A percentile compares a stretch with the other conserved stretches of the same genome.
phyloP scores from a whole-genome alignment of 2,797 vertebrate genomes.

The Leucoraja ocellata region DNA sequence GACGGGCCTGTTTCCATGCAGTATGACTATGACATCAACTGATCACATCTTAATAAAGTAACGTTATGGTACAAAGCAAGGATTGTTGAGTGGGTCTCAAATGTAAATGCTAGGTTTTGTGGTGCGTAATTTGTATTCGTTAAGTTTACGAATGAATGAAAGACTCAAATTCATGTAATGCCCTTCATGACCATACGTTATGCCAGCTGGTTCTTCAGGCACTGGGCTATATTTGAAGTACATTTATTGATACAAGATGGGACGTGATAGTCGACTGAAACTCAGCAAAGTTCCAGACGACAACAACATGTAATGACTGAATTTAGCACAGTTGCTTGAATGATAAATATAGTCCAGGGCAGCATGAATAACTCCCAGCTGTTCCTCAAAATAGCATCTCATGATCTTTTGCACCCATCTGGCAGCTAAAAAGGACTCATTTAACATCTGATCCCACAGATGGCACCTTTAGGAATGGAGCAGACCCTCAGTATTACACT shows the following conservation, averaged over 20 bases:
- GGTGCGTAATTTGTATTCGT: background rate
- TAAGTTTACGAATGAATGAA: background rate
- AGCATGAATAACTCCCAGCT: no score
- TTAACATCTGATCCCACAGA: background rate
- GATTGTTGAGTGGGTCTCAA: background rate
- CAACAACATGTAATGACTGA: background rate
- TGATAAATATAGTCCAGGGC: background rate
- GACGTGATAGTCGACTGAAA: background rate
- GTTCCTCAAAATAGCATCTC: background rate
- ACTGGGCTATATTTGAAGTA: background rate
- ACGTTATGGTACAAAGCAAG: background rate
- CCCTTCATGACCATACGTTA: background rate
- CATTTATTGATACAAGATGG: background rate
- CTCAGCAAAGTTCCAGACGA: background rate
- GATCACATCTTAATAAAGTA: background rate
- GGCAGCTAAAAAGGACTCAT: background rate
- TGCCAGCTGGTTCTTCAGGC: background rate
- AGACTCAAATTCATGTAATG: background rate
- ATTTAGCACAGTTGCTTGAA: background rate
- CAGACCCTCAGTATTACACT: background rate
- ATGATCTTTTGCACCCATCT: background rate
- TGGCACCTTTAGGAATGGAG: background rate
- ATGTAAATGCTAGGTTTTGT: no score
- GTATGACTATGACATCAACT: background rate
- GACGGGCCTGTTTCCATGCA: no score